Evolutionary conservation across 2,113 vertebrate genomes (phyloP).

Genomic region (Kryptolebias marmoratus): DNA sequence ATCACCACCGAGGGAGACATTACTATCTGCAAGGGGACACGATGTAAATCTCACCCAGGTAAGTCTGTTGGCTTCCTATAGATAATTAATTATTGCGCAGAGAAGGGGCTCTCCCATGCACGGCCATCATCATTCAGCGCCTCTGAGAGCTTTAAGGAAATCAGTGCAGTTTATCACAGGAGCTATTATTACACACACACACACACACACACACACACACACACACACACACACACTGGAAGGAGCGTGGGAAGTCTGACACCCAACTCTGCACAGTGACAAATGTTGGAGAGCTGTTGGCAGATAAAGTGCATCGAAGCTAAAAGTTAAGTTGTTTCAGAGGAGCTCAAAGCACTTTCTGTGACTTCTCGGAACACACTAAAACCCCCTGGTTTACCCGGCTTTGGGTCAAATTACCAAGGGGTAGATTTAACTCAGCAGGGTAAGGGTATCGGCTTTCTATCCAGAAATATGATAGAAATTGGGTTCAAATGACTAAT

Average conservation of each 20-base stretch:
- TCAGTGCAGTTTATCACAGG: conserved; percentile 7
- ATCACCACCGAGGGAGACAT: conserved; percentile 69
- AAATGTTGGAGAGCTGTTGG: conserved; percentile 2
- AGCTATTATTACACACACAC: conserved; percentile 11
- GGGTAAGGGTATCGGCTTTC: too few relatives aligned
- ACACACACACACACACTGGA: neutral
- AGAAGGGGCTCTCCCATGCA: neutral
- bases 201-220: too few relatives aligned
- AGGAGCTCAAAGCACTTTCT: neutral
- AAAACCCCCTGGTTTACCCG: too few relatives aligned
- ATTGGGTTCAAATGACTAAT: too few relatives aligned
- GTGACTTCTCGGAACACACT: neutral
- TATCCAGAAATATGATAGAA: too few relatives aligned
- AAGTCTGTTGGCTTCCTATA: conserved; percentile 34
- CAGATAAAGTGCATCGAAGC: too few relatives aligned
- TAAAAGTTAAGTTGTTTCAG: neutral
- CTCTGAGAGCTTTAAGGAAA: neutral
- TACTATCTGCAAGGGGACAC: conserved; percentile 56
- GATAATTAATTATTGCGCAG: neutral
- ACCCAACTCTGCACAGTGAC: neutral
- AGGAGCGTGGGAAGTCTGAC: conserved; percentile 27
- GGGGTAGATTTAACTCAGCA: too few relatives aligned
- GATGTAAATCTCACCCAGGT: conserved; percentile 74
- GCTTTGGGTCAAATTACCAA: too few relatives aligned
- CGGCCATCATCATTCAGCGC: conserved; percentile 13